Conservation (phyloP, 2,797 vertebrate genomes). For the Karalla daura region DNA sequence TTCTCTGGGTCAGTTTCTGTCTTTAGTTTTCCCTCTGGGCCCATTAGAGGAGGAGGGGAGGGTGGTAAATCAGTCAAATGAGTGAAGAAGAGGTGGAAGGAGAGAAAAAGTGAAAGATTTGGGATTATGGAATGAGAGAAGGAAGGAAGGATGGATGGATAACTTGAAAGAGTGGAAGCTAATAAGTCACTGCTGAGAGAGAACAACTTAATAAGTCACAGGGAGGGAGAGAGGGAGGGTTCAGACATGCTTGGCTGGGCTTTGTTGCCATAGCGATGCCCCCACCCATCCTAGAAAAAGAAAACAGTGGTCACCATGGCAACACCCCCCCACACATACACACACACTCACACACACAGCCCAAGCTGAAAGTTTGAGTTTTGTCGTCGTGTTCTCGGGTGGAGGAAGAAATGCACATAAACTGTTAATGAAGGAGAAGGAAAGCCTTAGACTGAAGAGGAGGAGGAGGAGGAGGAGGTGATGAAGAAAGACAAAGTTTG, state of each 20-base stretch:
- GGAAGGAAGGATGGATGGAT: slow-evolving; percentile 7
- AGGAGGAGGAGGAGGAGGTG: background rate
- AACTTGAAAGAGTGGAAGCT: slow-evolving; percentile 4
- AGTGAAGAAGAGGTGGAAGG: background rate
- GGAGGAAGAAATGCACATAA: background rate
- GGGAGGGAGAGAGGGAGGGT: slow-evolving; percentile 16
- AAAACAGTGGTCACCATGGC: slow-evolving; percentile 27
- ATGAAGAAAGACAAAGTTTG: background rate
- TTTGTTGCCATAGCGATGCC: slow-evolving; percentile 54
- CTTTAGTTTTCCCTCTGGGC: no score
- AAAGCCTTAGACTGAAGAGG: no score
- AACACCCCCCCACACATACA: slow-evolving; percentile 21
- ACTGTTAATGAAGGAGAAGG: background rate
- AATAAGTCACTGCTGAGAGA: slow-evolving; percentile 26
- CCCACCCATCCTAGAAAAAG: background rate
- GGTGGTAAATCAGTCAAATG: background rate
- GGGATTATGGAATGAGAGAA: background rate
- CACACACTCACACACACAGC: slow-evolving; percentile 9
- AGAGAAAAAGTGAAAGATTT: background rate
- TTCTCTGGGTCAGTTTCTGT: no score
- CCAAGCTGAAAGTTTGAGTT: background rate
- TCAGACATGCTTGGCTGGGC: slow-evolving; percentile 32
- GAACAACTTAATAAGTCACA: slow-evolving; percentile 55
- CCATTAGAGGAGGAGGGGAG: background rate
- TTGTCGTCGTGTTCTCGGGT: background rate